These are phyloP conservation scores for Melanaphis sacchari DNA, from an alignment of 1,140 invertebrate genomes.

Conservation along the genomic window DNA sequence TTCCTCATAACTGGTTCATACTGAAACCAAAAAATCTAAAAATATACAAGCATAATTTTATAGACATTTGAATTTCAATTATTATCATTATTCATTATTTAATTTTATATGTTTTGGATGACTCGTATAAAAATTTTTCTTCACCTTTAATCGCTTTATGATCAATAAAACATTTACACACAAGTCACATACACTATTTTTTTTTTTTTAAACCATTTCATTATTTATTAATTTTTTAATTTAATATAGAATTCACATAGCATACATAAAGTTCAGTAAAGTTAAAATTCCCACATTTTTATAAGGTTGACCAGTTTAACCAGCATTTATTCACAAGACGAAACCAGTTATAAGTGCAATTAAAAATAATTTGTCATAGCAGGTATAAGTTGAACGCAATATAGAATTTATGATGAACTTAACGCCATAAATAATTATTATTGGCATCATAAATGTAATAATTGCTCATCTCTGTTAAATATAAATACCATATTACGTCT, in stretches of 20 bases:
- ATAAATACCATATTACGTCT: neutral
- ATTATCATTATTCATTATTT: no score
- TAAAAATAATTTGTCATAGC: neutral
- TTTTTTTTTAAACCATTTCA: neutral
- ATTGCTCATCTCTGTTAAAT: neutral
- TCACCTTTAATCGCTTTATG: neutral
- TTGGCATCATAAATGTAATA: neutral
- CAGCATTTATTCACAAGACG: neutral
- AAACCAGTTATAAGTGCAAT: neutral
- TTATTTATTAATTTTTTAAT: neutral
- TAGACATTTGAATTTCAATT: no score
- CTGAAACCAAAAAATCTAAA: no score
- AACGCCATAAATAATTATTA: neutral
- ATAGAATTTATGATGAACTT: constrained; percentile 7
- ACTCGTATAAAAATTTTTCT: neutral
- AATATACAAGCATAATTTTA: no score
- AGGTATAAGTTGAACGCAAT: neutral
- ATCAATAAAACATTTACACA: neutral
- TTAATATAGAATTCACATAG: neutral
- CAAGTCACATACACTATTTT: neutral
- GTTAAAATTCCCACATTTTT: neutral
- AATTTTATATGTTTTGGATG: neutral
- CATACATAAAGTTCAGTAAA: neutral
- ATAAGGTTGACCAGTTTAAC: neutral
- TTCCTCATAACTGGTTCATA: no score